Percentiles rank a stretch among this genome's conserved stretches.
Evolutionary conservation across 92 coral and sea anemone species (phyloP).

Genomic region (Anthopleura xanthogrammica): DNA sequence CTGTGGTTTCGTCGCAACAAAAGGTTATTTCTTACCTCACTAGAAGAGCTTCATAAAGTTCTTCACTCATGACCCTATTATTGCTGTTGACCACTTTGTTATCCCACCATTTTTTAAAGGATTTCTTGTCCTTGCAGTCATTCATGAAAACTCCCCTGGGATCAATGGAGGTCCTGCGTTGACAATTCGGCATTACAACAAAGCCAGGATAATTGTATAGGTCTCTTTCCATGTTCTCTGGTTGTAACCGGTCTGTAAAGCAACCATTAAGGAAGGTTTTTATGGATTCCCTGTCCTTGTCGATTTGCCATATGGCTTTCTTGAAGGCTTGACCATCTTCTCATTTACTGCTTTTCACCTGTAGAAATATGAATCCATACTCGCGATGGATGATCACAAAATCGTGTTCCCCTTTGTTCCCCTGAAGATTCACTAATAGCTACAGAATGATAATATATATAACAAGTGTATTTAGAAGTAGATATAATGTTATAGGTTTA

Average conservation of each 20-base stretch:
- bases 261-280: not conserved
- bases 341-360: constrained; percentile 39
- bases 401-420: constrained; percentile 50
- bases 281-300: constrained; percentile 10
- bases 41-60: not conserved
- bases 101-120: constrained; percentile 48
- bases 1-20: too few relatives aligned
- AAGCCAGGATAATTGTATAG: constrained; percentile 40
- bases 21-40: too few relatives aligned
- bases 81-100: not conserved
- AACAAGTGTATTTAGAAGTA: too few relatives aligned
- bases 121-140: constrained; percentile 31
- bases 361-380: constrained; percentile 36
- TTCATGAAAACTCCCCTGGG: constrained; percentile 29
- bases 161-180: not conserved
- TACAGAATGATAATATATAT: too few relatives aligned
- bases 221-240: not conserved
- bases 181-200: constrained; percentile 60
- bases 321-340: not conserved
- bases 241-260: not conserved
- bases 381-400: constrained; percentile 49
- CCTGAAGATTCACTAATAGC: too few relatives aligned
- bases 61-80: not conserved
- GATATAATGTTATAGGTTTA: too few relatives aligned
- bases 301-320: constrained; percentile 31